Base-by-base conservation (phyloP, 2,113 vertebrate genomes). In the Alexandromys fortis region DNA sequence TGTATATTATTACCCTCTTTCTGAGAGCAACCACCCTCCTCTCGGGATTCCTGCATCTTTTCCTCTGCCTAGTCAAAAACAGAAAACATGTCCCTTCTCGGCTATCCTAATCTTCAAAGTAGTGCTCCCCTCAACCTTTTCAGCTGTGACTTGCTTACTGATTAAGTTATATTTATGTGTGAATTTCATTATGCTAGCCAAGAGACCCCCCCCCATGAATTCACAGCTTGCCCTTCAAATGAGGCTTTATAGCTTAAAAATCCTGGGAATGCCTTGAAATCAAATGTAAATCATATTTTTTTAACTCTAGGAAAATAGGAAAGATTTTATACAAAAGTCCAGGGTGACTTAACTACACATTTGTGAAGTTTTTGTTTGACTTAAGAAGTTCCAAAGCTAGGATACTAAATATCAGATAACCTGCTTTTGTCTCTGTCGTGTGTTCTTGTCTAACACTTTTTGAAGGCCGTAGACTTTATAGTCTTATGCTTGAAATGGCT, bases 121-220 rank as follows among this genome's bases (percentile, higher is more conserved):
- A 94, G 76, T 77, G 26, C 47, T 22, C 38, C 30, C 91, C 38
- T 90, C 22, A 81, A 67, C 61, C 72, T 73, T 90, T 77, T 55
- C n/a, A 61, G 63, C 47, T 49, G 35, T 45, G 65, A 42, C 72
- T 96, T 52, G 49, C 67, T 94, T 90, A 55, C 65, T 93, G 55
- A 95, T 90, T 94, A 52, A 94, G 93, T 89, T 95, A 82, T 77
- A 91, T 87, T 96, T 91, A 70, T 21, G 12, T 86, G 83, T n/a
- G 87, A 96, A 94, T 91, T n/a, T 76, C 63, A 65, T 86, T 92
- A 78, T 38, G 68, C 82, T 35, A 89, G 73, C 47, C 8, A 12
- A 5, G 45, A 95, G 67, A 86, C 35, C 6, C 12, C 35, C 55
- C n/a, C 79, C 90, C 77, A 35, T 73, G 78, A 77, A 42, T 76